These are phyloP conservation scores for Etheostoma perlongum DNA, from an alignment of 2,797 vertebrate species.

Conservation along the genomic window DNA sequence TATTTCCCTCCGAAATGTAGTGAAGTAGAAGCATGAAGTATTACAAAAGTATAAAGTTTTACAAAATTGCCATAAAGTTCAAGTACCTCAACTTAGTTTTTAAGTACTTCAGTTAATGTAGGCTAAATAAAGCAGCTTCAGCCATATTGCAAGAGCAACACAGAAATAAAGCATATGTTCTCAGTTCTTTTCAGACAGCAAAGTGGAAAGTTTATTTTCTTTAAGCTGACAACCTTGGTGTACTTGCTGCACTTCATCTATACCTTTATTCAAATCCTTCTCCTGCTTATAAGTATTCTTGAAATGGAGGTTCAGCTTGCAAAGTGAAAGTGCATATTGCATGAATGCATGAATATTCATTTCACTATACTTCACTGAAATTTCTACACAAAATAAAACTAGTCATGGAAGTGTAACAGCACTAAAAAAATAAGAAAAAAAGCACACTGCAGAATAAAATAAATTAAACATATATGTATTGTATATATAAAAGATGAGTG, in stretches of 20 bases:
- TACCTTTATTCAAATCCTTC: not conserved
- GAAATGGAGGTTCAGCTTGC: not conserved
- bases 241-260: not conserved
- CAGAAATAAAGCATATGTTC: not conserved
- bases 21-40: too few relatives aligned
- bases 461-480: not conserved
- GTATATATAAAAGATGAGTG: not conserved
- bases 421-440: conserved; percentile 20
- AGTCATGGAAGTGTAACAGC: not conserved
- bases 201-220: conserved; percentile 1
- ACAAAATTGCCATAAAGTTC: not conserved
- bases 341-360: not conserved
- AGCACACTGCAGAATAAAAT: not conserved
- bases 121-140: not conserved
- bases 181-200: not conserved
- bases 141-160: not conserved
- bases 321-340: not conserved
- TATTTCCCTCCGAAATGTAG: too few relatives aligned
- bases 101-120: not conserved
- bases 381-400: conserved; percentile 22
- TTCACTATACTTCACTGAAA: conserved; percentile 2
- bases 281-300: conserved; percentile 4
- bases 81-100: not conserved
- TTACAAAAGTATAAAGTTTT: not conserved
- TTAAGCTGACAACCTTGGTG: not conserved